phyloP scores from a whole-genome alignment of 92 coral and sea anemone species.

The Blastomussa wellsi region DNA sequence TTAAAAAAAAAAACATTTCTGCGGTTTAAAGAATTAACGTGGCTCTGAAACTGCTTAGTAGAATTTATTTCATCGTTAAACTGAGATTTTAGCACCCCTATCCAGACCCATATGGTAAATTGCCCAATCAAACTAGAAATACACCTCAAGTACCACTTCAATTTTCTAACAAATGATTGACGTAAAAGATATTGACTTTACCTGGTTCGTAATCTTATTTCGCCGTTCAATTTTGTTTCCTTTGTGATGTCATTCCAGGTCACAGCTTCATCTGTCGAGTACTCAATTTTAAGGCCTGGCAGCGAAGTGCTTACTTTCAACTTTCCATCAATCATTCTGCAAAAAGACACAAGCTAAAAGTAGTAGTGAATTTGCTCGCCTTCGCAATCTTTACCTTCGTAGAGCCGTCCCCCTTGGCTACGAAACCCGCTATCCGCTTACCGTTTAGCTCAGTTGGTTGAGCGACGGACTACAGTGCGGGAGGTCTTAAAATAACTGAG shows the following conservation, averaged over 20 bases:
- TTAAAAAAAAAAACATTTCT: no score
- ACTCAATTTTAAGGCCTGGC: conserved; percentile 82
- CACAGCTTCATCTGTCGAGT: conserved; percentile 60
- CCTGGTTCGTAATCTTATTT: conserved; percentile 72
- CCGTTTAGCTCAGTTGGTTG: no score
- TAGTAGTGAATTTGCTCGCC: not conserved
- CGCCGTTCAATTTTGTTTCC: conserved; percentile 52
- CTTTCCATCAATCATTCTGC: conserved; percentile 31
- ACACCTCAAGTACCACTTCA: not conserved
- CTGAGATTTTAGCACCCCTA: no score
- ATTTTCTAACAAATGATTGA: no score
- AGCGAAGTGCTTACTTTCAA: conserved; percentile 66
- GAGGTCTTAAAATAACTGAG: no score
- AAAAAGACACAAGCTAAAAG: not conserved
- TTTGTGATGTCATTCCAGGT: conserved; percentile 81
- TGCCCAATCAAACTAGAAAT: not conserved
- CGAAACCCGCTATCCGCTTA: no score
- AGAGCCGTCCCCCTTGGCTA: no score
- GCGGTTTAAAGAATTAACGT: no score
- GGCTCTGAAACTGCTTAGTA: no score
- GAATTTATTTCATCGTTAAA: no score
- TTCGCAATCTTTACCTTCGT: not conserved
- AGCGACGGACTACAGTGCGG: no score
- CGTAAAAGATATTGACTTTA: not conserved
- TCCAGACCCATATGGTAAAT: not conserved